phyloP scores from a whole-genome alignment of 2,888 invertebrate species.

The Scelioninae gen. 2 region DNA sequence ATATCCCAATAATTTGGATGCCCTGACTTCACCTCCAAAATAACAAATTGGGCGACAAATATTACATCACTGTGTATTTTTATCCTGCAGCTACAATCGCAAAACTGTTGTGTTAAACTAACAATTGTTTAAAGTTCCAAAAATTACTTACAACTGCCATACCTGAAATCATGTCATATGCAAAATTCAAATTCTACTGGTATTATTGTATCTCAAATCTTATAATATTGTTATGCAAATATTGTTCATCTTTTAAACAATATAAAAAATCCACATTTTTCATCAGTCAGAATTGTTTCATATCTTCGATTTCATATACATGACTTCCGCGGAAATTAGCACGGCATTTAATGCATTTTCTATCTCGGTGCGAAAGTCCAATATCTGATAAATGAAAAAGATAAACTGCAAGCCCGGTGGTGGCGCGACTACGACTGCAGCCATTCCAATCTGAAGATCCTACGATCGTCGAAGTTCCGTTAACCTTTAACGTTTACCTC shows the following conservation, averaged over 20 bases:
- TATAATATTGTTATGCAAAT: too few species aligned
- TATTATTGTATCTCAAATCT: too few species aligned
- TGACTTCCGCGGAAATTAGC: slow-evolving; percentile 32
- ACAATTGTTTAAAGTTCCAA: too few species aligned
- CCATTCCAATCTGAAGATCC: slow-evolving; percentile 36
- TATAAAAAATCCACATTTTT: too few species aligned
- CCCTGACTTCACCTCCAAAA: slow-evolving; percentile 39
- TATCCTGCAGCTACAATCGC: slow-evolving; percentile 20
- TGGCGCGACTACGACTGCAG: slow-evolving; percentile 7
- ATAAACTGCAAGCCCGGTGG: slow-evolving; percentile 18
- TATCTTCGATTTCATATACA: slow-evolving; percentile 23
- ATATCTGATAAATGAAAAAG: slow-evolving; percentile 47
- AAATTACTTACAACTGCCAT: too few species aligned
- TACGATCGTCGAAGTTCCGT: slow-evolving; percentile 46
- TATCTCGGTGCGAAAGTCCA: slow-evolving; percentile 4
- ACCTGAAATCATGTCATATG: too few species aligned
- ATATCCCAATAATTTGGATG: too few species aligned
- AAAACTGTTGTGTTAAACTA: too few species aligned
- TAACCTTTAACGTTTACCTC: slow-evolving; percentile 63
- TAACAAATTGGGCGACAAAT: slow-evolving; percentile 20
- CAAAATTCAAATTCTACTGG: too few species aligned
- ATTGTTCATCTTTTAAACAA: too few species aligned
- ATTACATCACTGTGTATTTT: slow-evolving; percentile 32
- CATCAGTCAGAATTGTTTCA: too few species aligned
- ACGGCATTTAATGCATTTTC: slow-evolving; percentile 19